Evolutionary conservation across 2,113 vertebrate species (phyloP).

Genomic region (Amazona vittata): DNA sequence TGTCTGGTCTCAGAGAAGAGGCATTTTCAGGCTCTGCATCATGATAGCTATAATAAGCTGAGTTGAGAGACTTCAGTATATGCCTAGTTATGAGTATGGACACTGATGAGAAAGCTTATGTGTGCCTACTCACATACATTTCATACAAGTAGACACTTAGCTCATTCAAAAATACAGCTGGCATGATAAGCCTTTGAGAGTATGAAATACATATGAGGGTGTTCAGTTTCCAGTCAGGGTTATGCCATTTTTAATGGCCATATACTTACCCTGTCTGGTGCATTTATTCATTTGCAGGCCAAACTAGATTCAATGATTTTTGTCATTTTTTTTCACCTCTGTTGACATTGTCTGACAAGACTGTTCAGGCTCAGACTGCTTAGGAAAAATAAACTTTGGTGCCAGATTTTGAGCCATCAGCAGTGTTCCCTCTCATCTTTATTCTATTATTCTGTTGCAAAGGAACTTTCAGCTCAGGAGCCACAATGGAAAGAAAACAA

Average conservation of each 20-base stretch:
- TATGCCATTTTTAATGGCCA: slow-evolving; percentile 63
- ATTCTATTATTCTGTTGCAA: slow-evolving; percentile 56
- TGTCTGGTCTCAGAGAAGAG: slow-evolving; percentile 55
- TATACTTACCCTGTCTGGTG: slow-evolving; percentile 53
- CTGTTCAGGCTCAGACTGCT: slow-evolving; percentile 42
- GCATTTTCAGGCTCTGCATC: slow-evolving; percentile 60
- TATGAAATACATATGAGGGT: slow-evolving; percentile 31
- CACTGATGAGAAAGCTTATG: slow-evolving; percentile 57
- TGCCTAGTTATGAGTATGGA: slow-evolving; percentile 12
- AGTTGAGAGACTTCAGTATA: slow-evolving; percentile 57
- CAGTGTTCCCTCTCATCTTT: slow-evolving; percentile 55
- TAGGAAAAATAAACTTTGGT: slow-evolving; percentile 58
- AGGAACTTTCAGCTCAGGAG: slow-evolving; percentile 49
- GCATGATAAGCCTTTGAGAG: slow-evolving; percentile 62
- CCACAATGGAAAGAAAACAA: slow-evolving; percentile 50
- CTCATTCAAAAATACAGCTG: slow-evolving; percentile 65
- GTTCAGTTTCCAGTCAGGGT: slow-evolving; percentile 59
- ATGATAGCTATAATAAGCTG: slow-evolving; percentile 61
- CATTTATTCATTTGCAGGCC: slow-evolving; percentile 60
- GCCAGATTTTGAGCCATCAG: slow-evolving; percentile 56
- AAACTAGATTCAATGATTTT: slow-evolving; percentile 58
- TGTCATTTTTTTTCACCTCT: slow-evolving; percentile 54
- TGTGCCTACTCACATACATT: slow-evolving; percentile 58
- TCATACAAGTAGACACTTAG: slow-evolving; percentile 51
- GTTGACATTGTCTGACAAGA: slow-evolving; percentile 64